phyloP scores from a whole-genome alignment of 2,888 invertebrate genomes.

The Diabrotica balteata region DNA sequence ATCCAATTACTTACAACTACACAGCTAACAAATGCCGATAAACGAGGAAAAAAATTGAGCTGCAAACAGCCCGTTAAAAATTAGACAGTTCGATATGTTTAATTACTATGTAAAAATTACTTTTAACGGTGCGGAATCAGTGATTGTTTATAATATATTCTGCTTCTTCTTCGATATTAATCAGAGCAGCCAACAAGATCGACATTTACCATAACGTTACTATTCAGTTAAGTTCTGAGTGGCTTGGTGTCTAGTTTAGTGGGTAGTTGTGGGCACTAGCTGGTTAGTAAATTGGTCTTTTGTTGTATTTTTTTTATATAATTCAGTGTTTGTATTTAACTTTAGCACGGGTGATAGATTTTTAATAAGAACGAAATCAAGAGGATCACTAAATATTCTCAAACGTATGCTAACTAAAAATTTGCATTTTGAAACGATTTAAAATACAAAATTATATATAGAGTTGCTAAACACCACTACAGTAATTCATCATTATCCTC shows the following conservation, averaged over 20 bases:
- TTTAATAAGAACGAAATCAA: neutral
- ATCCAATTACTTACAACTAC: too few species aligned
- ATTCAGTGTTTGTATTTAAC: neutral
- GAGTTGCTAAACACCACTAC: too few species aligned
- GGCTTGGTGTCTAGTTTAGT: constrained; percentile 5
- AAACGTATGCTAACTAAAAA: too few species aligned
- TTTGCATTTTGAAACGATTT: too few species aligned
- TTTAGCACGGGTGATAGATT: too few species aligned
- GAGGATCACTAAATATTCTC: too few species aligned
- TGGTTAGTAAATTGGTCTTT: neutral
- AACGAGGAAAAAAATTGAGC: neutral
- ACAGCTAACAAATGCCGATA: too few species aligned
- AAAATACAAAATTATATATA: too few species aligned
- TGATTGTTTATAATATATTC: constrained; percentile 48
- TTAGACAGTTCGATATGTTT: constrained; percentile 27
- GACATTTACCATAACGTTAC: constrained; percentile 28
- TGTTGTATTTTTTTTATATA: neutral
- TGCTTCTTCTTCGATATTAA: constrained; percentile 33
- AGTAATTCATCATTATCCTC: too few species aligned
- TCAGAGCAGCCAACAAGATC: constrained; percentile 32
- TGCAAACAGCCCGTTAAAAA: constrained; percentile 27
- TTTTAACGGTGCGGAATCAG: constrained; percentile 49
- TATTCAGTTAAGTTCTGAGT: constrained; percentile 29
- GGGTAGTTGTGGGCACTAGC: neutral
- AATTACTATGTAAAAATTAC: constrained; percentile 28